Percentiles rank a stretch among this genome's conserved stretches.
These are phyloP conservation scores for Poecilia latipinna DNA, from an alignment of 2,113 vertebrate genomes.

Conservation along the genomic window DNA sequence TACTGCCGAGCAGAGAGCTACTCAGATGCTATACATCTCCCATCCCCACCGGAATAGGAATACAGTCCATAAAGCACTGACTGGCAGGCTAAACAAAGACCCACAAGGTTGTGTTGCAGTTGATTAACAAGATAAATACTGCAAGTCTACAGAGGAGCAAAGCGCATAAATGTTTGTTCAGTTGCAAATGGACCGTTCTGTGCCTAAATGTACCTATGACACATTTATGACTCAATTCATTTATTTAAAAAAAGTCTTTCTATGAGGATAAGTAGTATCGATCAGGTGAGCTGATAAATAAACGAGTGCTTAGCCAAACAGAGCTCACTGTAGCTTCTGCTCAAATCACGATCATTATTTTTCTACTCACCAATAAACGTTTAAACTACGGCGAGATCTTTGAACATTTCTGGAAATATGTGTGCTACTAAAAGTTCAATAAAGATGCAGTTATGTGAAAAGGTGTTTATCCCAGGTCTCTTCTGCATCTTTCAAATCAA, in stretches of 20 bases:
- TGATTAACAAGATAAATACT: conserved; percentile 46
- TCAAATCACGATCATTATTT: too few relatives aligned
- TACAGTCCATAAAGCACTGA: conserved; percentile 34
- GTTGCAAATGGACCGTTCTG: neutral
- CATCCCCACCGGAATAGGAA: conserved; percentile 33
- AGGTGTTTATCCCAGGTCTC: too few relatives aligned
- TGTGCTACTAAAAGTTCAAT: too few relatives aligned
- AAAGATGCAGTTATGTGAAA: too few relatives aligned
- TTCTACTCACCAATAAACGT: too few relatives aligned
- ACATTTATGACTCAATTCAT: too few relatives aligned
- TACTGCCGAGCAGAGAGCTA: conserved; percentile 24
- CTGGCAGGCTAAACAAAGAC: conserved; percentile 33
- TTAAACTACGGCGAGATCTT: too few relatives aligned
- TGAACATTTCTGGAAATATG: too few relatives aligned
- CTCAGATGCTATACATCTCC: conserved; percentile 29
- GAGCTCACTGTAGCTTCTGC: too few relatives aligned
- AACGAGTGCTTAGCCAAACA: neutral
- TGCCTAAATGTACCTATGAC: neutral
- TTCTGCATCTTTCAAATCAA: too few relatives aligned
- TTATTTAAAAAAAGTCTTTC: neutral
- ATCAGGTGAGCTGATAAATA: neutral
- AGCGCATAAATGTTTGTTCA: conserved; percentile 7
- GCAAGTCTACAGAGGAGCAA: conserved; percentile 1
- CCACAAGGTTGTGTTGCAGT: conserved; percentile 17
- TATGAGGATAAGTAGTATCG: neutral